Evolutionary conservation across 2,113 vertebrate genomes (phyloP), one percentile per base, ranked within the genome.

Genomic region (Andinoacara biseriatus): DNA sequence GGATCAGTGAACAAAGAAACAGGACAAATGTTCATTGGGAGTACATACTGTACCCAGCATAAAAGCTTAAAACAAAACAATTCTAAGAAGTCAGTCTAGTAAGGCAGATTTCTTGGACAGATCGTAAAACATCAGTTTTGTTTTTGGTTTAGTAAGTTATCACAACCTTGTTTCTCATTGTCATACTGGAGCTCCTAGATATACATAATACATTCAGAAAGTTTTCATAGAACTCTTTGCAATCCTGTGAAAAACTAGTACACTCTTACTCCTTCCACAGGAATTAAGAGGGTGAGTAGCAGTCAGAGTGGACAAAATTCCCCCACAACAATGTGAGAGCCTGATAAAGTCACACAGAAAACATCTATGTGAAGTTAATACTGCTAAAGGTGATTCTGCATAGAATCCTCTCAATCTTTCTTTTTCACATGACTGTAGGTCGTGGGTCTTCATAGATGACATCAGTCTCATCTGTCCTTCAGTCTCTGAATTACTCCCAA

Each of bases 1-100:
- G 54, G 58, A 62, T 62, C 80, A 69, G 33, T 31, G 60, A 82
- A 67, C 43, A 74, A 72, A 33, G 38, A 35, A 17, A 60, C 7
- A 35, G n/a, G 61, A 59, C 74, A 63, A 26, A 58, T 24, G 29
- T 11, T 18, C n/a, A 60, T 29, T 69, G 40, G 75, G 11, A 62
- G 24, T 31, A 62, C 11, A 40, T 5, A 33, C 33, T 52, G 58
- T 65, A 29, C 17, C 5, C 63, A 69, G 63, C 40, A 49, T 7
- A 69, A 56, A 43, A 49, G 54, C 46, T 33, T 57, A 10, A 38
- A 38, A 26, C 13, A 24, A n/a, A 58, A 24, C 24, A 46, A 3
- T 67, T 67, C 40, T 18, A 26, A 26, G 17, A 75, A 9, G 7
- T 60, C 3, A 40, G 35, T 40, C 22, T 18, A 5, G 15, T 67